Evolutionary conservation across 2,888 invertebrate species (phyloP).

Genomic region (Caenorhabditis panamensis): DNA sequence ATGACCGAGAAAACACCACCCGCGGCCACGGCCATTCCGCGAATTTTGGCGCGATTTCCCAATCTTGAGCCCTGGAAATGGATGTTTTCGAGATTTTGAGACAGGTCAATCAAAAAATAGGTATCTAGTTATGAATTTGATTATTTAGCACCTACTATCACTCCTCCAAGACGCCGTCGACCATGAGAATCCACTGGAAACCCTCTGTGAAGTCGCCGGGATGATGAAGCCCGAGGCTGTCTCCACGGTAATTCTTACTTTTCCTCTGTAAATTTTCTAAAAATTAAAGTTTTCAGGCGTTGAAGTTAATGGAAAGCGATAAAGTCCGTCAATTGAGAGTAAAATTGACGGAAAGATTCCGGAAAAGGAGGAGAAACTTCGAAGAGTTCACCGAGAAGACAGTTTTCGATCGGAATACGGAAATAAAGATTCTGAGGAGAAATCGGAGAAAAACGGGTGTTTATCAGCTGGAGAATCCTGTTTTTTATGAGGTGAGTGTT

Average conservation of each 20-base stretch:
- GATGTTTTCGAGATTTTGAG: slow-evolving; percentile 16
- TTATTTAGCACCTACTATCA: slow-evolving; percentile 15
- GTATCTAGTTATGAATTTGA: not conserved
- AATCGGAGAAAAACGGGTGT: not conserved
- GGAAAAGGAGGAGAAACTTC: slow-evolving; percentile 19
- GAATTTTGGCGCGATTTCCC: no score
- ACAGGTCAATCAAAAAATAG: slow-evolving; percentile 4
- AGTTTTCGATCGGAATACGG: slow-evolving; percentile 26
- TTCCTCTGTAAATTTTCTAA: not conserved
- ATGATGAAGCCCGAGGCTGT: slow-evolving; percentile 20
- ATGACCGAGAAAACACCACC: no score
- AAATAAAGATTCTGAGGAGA: slow-evolving; percentile 7
- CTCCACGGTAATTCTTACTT: slow-evolving; percentile 18
- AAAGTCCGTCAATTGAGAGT: slow-evolving; percentile 28
- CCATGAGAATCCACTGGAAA: slow-evolving; percentile 6
- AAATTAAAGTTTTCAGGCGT: slow-evolving; percentile 18
- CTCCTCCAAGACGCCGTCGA: slow-evolving; percentile 10
- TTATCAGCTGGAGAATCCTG: not conserved
- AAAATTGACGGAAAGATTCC: not conserved
- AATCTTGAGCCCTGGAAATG: no score
- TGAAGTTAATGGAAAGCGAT: slow-evolving; percentile 33
- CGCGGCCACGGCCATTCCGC: no score
- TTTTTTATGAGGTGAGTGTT: slow-evolving; percentile 23
- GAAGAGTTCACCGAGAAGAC: slow-evolving; percentile 27
- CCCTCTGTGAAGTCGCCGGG: slow-evolving; percentile 16